These are phyloP conservation scores for Serripes groenlandicus DNA, from an alignment of 2,888 invertebrate genomes.

Conservation along the genomic window DNA sequence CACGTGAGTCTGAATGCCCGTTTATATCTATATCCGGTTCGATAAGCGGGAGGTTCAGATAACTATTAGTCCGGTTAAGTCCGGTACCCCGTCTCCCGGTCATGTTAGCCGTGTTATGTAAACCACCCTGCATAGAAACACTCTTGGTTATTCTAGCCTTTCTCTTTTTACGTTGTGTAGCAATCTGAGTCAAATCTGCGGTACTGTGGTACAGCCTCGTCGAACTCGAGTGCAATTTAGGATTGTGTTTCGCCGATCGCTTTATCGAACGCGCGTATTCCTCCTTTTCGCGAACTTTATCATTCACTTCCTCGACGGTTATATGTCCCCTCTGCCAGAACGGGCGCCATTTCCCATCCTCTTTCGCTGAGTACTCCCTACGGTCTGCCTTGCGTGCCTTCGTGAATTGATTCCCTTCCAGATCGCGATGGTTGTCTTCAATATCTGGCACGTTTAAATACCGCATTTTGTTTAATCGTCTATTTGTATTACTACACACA, in stretches of 20 bases:
- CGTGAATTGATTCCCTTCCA: slow-evolving; percentile 34
- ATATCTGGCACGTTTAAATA: slow-evolving; percentile 10
- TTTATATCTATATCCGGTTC: slow-evolving; percentile 69
- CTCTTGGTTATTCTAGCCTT: slow-evolving; percentile 64
- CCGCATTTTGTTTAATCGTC: slow-evolving; percentile 19
- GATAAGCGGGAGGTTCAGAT: slow-evolving; percentile 64
- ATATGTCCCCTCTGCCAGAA: slow-evolving; percentile 65
- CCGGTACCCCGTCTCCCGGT: not conserved
- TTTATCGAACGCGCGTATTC: slow-evolving; percentile 16
- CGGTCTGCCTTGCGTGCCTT: slow-evolving; percentile 15
- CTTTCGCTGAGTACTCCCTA: slow-evolving; percentile 9
- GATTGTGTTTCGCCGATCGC: slow-evolving; percentile 5
- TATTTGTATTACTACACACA: slow-evolving; percentile 8
- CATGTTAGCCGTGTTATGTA: slow-evolving; percentile 25
- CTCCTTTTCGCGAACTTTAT: slow-evolving; percentile 12
- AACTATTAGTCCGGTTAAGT: slow-evolving; percentile 41
- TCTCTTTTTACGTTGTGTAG: slow-evolving; percentile 33
- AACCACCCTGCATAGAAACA: slow-evolving; percentile 66
- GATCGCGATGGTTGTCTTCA: not conserved
- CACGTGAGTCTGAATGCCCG: slow-evolving; percentile 51
- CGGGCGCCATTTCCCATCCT: slow-evolving; percentile 58
- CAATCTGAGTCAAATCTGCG: slow-evolving; percentile 36
- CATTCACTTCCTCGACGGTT: slow-evolving; percentile 34
- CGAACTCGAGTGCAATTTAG: slow-evolving; percentile 20
- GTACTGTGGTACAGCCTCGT: slow-evolving; percentile 62